Evolutionary conservation across 2,113 vertebrate genomes (phyloP).

Genomic region (Sakesphorus luctuosus): DNA sequence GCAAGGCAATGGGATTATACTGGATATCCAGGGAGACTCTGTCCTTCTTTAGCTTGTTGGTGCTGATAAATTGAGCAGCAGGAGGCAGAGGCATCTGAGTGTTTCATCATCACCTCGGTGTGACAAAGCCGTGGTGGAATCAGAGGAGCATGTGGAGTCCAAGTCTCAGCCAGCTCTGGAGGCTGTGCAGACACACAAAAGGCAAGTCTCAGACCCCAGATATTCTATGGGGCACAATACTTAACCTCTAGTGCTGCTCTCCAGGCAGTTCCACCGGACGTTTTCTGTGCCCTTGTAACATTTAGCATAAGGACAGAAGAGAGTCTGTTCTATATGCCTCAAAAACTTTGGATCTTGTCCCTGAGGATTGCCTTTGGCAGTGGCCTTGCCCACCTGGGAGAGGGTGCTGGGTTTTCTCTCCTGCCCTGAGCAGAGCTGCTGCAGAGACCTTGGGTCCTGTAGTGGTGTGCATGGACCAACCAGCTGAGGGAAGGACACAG

Average conservation of each 20-base stretch:
- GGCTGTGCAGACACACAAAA: neutral
- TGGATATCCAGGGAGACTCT: neutral
- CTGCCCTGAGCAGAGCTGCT: neutral
- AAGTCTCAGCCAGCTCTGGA: neutral
- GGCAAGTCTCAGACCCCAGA: neutral
- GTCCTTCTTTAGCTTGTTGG: neutral
- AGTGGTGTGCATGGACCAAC: neutral
- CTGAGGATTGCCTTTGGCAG: neutral
- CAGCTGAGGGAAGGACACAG: neutral
- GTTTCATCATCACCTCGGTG: neutral
- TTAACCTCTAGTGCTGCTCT: neutral
- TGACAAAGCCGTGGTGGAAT: neutral
- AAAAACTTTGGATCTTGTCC: neutral
- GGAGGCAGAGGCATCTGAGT: neutral
- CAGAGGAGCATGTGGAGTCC: neutral
- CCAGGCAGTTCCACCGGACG: neutral
- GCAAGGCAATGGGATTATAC: neutral
- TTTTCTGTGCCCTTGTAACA: neutral
- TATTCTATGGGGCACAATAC: neutral
- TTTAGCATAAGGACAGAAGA: neutral
- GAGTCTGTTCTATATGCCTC: neutral
- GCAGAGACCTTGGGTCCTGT: neutral
- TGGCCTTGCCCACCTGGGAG: neutral
- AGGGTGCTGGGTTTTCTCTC: neutral
- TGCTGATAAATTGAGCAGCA: neutral